Conservation (phyloP, 2,113 vertebrate genomes). For the Corythoichthys intestinalis region DNA sequence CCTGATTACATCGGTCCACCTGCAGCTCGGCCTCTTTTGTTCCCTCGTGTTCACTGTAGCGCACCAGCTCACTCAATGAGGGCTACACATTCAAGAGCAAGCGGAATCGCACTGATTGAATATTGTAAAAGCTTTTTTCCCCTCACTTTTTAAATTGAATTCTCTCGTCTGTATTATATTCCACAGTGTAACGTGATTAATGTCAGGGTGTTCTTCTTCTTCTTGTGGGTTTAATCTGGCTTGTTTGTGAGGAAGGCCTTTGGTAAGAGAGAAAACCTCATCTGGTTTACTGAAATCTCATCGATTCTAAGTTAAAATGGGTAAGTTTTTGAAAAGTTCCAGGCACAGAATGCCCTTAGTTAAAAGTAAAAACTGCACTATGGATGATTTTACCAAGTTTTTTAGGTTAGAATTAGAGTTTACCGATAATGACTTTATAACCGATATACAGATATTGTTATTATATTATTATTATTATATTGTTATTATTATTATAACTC, state of each 20-base stretch:
- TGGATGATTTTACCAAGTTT: too few relatives aligned
- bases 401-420: too few relatives aligned
- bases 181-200: background rate
- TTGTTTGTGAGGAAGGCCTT: constrained; percentile 2
- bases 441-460: too few relatives aligned
- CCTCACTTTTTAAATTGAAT: constrained; percentile 5
- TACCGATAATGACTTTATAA: too few relatives aligned
- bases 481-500: too few relatives aligned
- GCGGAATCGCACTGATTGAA: constrained; percentile 17
- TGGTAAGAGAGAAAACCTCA: background rate
- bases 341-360: background rate
- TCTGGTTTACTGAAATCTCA: background rate
- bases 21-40: constrained; percentile 36
- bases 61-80: constrained; percentile 15
- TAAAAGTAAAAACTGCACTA: too few relatives aligned
- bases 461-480: too few relatives aligned
- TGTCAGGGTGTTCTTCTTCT: background rate
- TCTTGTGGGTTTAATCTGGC: background rate
- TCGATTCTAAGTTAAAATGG: background rate
- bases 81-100: constrained; percentile 9
- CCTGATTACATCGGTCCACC: constrained; percentile 55
- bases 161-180: background rate
- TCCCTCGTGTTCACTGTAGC: constrained; percentile 28
- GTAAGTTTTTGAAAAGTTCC: background rate
- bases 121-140: constrained; percentile 17